phyloP scores from a whole-genome alignment of 2,113 vertebrate species.

The Thalassoma bifasciatum region DNA sequence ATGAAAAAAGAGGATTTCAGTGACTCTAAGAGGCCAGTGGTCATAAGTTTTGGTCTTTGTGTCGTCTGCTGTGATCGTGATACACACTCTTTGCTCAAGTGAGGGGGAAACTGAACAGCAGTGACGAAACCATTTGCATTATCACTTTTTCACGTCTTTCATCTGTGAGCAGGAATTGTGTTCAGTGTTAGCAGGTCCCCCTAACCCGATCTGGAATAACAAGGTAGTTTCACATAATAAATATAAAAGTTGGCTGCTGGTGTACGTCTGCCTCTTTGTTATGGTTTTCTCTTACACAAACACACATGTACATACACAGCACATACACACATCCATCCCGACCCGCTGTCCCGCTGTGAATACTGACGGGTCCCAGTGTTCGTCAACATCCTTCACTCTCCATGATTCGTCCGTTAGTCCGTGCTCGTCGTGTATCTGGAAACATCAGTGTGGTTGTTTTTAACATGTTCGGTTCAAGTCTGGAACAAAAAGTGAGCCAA shows the following conservation, averaged over 20 bases:
- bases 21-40: not conserved
- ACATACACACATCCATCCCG: conserved; percentile 43
- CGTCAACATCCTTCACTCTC: conserved; percentile 42
- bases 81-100: not conserved
- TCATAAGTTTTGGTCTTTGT: not conserved
- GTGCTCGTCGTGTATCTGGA: conserved; percentile 58
- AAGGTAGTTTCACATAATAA: conserved; percentile 72
- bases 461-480: not conserved
- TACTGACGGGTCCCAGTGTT: conserved; percentile 57
- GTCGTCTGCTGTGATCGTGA: not conserved
- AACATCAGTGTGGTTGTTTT: not conserved
- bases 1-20: not conserved
- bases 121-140: not conserved
- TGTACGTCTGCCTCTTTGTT: conserved; percentile 65
- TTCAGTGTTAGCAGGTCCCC: conserved; percentile 44
- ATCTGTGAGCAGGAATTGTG: not conserved
- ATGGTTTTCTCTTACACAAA: conserved; percentile 50
- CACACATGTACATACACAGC: conserved; percentile 56
- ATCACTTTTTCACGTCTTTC: not conserved
- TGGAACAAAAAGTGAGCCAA: not conserved
- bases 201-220: conserved; percentile 16
- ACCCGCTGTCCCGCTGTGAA: conserved; percentile 42
- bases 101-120: not conserved
- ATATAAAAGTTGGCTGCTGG: conserved; percentile 80
- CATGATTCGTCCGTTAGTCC: conserved; percentile 42